Conservation (phyloP, 2,113 vertebrate genomes). For the Dendropsophus ebraccatus region DNA sequence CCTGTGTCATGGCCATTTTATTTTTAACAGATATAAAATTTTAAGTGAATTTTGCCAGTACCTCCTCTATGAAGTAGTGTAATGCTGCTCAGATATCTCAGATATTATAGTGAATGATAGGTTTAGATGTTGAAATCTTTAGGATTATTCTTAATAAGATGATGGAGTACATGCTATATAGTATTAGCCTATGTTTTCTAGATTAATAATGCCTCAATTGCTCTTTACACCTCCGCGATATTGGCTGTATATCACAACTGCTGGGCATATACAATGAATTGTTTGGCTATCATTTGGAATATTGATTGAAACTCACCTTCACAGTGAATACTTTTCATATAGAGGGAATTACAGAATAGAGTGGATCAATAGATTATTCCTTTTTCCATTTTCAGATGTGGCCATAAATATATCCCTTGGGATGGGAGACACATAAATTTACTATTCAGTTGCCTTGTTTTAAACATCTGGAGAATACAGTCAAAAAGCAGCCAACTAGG, state of each 20-base stretch:
- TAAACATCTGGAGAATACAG: neutral
- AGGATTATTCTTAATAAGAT: neutral
- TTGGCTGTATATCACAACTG: neutral
- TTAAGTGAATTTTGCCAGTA: neutral
- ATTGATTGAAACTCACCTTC: constrained; percentile 10
- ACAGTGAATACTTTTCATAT: constrained; percentile 5
- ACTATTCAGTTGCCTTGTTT: neutral
- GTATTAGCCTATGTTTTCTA: neutral
- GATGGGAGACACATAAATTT: neutral
- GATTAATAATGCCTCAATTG: neutral
- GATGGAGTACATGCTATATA: neutral
- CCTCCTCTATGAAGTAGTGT: neutral
- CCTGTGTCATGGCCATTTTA: neutral
- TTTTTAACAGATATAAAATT: neutral
- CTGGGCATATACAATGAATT: neutral
- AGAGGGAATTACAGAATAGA: neutral
- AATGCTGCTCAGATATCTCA: neutral
- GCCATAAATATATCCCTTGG: neutral
- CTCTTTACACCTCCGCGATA: neutral
- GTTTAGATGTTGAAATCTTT: neutral
- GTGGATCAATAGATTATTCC: constrained; percentile 1
- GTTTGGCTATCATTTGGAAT: constrained; percentile 6
- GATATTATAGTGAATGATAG: neutral
- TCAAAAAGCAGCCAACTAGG: too few relatives aligned
- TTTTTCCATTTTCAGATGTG: neutral